Base-by-base conservation (phyloP, 2,797 vertebrate genomes). In the Cephalopachus bancanus region DNA sequence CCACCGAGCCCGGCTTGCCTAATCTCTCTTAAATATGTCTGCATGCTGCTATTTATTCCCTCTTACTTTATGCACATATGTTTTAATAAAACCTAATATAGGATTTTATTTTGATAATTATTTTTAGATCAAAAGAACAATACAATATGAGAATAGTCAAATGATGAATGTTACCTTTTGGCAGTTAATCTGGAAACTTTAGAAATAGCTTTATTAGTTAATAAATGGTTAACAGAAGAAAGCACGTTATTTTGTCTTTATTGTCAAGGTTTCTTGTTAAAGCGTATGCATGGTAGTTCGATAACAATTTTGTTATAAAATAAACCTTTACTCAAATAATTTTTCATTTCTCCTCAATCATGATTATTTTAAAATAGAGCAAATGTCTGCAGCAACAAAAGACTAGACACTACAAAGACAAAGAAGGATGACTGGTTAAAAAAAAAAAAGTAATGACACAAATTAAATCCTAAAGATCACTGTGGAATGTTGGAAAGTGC, bases 151-250 rank as follows among this genome's bases (percentile, higher is more conserved):
- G 5, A 72, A 53, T n/a, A 88, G 28, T 72, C 33, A 93, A 93
- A n/a, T 26, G 33, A 10, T 10, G 90, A 86, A 37, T 75, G 0
- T 7, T 37, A 0, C 15, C 81, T 64, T 62, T 67, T n/a, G 53
- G 6, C 9, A 44, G 24, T 6, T 62, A 30, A 59, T 74, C 30
- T 93, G 7, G 7, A 95, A 85, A 91, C 44, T 62, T 8, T 10
- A 86, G 20, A 88, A 69, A 28, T 64, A 33, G 16, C 19, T 71
- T 92, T 57, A 10, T 96, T 9, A 4, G 19, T 69, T 20, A 90
- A 33, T 17, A 97, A 93, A 79, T 16, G 7, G 20, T 96, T 92
- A 92, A 76, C 20, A 84, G 33, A 72, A 91, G 62, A 78, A 89
- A 76, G 67, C 9, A 71, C 2, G 60, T 64, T 76, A 51, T 89